Percentiles rank a stretch among this genome's conserved stretches.
Conservation (phyloP, 92 coral and sea anemone genomes). For the Porites lobata region DNA sequence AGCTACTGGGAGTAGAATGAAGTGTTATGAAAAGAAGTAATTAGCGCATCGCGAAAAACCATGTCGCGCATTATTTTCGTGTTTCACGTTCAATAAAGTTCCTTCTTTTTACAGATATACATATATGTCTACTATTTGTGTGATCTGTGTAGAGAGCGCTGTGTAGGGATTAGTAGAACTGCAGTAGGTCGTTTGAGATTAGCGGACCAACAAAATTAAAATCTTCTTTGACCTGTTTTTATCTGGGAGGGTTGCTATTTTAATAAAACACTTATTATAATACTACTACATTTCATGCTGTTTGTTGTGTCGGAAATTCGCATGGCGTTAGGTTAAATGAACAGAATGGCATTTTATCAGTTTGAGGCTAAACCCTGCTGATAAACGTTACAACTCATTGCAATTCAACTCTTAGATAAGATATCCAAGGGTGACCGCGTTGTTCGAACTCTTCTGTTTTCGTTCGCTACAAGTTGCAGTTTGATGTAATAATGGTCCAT, state of each 20-base stretch:
- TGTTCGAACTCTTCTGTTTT: too few relatives aligned
- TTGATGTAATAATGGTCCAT: too few relatives aligned
- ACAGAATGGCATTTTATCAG: conserved; percentile 7
- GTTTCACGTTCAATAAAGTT: too few relatives aligned
- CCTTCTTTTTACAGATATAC: too few relatives aligned
- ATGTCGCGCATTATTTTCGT: too few relatives aligned
- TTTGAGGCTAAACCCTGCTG: background rate
- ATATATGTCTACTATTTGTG: background rate
- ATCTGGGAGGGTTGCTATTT: background rate
- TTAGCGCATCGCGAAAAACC: too few relatives aligned
- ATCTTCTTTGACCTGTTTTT: background rate
- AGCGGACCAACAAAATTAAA: background rate
- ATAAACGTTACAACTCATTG: background rate
- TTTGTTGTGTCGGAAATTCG: conserved; percentile 3
- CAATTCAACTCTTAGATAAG: too few relatives aligned
- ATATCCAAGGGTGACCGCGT: too few relatives aligned
- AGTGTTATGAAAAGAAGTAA: too few relatives aligned
- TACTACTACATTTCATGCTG: background rate
- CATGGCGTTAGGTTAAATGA: background rate
- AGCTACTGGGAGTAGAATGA: too few relatives aligned
- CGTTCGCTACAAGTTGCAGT: too few relatives aligned
- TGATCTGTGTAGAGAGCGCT: background rate
- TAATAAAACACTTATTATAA: too few relatives aligned
- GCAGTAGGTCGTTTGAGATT: background rate
- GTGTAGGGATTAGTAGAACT: background rate